phyloP scores from a whole-genome alignment of 2,113 vertebrate species.

The Monopterus albus region DNA sequence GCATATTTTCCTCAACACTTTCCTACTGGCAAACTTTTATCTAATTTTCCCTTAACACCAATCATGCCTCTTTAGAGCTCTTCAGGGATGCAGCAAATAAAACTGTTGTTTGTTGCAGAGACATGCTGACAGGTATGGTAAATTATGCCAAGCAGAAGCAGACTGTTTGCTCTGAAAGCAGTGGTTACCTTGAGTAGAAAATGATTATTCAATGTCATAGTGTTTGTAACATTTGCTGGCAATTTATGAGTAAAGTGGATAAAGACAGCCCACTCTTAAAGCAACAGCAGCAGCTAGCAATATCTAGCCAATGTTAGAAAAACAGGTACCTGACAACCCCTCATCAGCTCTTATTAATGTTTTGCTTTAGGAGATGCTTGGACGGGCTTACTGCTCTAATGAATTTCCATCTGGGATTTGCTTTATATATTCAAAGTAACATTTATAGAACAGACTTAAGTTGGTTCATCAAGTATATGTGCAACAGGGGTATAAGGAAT shows the following conservation, averaged over 20 bases:
- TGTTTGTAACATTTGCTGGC: constrained; percentile 22
- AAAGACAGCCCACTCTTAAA: constrained; percentile 25
- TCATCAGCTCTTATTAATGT: constrained; percentile 32
- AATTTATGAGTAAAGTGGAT: constrained; percentile 32
- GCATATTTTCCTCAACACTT: not conserved
- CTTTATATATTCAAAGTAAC: not conserved
- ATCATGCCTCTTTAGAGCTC: not conserved
- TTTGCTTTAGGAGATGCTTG: constrained; percentile 8
- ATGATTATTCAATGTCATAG: constrained; percentile 34
- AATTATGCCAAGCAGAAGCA: constrained; percentile 19
- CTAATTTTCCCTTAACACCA: constrained; percentile 9
- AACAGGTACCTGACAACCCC: constrained; percentile 24
- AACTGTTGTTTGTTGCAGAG: constrained; percentile 9
- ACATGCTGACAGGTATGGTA: constrained; percentile 14
- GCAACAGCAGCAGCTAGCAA: constrained; percentile 23
- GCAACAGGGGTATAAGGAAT: not conserved
- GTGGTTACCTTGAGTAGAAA: constrained; percentile 23
- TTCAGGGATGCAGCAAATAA: not conserved
- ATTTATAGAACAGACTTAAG: not conserved
- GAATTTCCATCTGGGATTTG: not conserved
- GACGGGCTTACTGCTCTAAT: not conserved
- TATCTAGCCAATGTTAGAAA: constrained; percentile 21
- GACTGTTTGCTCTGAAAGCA: constrained; percentile 22
- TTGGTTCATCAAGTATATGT: not conserved
- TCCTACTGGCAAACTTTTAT: constrained; percentile 1